Evolutionary conservation across 2,113 vertebrate species (phyloP).

Genomic region (Anarrhichthys ocellatus): DNA sequence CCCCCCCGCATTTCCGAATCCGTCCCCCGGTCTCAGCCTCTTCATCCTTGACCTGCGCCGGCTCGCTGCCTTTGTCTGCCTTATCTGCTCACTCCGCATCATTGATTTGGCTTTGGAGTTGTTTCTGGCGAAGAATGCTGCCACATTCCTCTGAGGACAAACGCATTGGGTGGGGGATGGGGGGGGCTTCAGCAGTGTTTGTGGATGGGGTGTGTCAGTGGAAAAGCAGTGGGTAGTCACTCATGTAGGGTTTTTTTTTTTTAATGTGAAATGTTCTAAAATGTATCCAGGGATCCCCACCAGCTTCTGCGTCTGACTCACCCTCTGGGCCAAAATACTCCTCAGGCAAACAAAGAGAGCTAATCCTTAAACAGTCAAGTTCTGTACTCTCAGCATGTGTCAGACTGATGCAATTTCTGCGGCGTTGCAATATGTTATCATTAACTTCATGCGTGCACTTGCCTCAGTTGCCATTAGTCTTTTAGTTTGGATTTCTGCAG

Average conservation of each 20-base stretch:
- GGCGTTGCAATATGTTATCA: slow-evolving; percentile 22
- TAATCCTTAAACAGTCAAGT: slow-evolving; percentile 43
- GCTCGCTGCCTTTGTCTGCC: slow-evolving; percentile 67
- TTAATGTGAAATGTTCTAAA: slow-evolving; percentile 38
- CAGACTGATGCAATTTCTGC: slow-evolving; percentile 61
- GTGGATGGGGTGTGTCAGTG: slow-evolving; percentile 11
- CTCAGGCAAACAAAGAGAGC: slow-evolving; percentile 43
- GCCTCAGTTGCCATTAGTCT: slow-evolving; percentile 37
- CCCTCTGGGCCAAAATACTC: slow-evolving; percentile 29
- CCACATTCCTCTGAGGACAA: slow-evolving; percentile 65
- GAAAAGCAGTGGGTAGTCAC: slow-evolving; percentile 22
- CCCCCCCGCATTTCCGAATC: slow-evolving; percentile 51
- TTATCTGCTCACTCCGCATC: slow-evolving; percentile 73
- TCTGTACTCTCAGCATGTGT: slow-evolving; percentile 54
- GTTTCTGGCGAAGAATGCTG: slow-evolving; percentile 64
- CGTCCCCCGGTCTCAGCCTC: slow-evolving; percentile 24
- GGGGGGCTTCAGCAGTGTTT: slow-evolving; percentile 10
- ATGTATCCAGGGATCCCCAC: slow-evolving; percentile 27
- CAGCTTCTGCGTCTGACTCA: slow-evolving; percentile 41
- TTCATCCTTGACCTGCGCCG: slow-evolving; percentile 67
- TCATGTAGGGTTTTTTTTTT: slow-evolving; percentile 27
- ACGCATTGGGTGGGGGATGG: background rate
- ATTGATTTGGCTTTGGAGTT: slow-evolving; percentile 72
- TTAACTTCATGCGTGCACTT: slow-evolving; percentile 46
- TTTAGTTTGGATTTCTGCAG: slow-evolving; percentile 19